Evolutionary conservation across 2,888 invertebrate genomes (phyloP), one percentile per base, ranked within the genome.

Genomic region (Agrotis segetum): DNA sequence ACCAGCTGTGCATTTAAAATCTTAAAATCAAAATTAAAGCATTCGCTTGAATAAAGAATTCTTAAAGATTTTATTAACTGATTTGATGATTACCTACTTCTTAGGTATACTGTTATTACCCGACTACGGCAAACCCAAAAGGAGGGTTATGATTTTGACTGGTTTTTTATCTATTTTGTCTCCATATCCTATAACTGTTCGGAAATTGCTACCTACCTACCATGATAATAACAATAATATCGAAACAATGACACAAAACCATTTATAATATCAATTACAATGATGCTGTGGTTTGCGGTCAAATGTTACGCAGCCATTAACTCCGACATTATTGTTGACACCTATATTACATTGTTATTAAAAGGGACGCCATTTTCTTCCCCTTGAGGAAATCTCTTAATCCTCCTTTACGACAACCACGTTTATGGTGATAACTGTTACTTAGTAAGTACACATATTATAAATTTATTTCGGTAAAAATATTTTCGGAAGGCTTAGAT

Each of bases 361-460:
- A 65, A 49, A 40, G 47, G 21, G 19, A 29, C 47, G 40, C 47
- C 24, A 75, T 66, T 71, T 74, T 29, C 24, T 47, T 53, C 46
- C 40, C 40, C 11, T 63, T 47, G 19, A 16, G 2, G 24, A 21
- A 64, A 74, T 64, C 65, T 40, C 71, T 47, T 65, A 65, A 66
- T 55, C 66, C 29, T 21, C 47, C 16, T 74, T 75, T 67, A 72
- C 67, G 75, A 49, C 40, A n/a, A 29, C 47, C 40, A 49, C 44
- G 29, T 44, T 53, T 21, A 55, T 40, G 46, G 5, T 40, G n/a
- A 58, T 49, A 7, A 40, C 40, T 40, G 53, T n/a, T 16, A 55
- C 46, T 24, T 24, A 53, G 74, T 34, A 34, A 53, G 74, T 24
- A 40, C n/a, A n/a, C n/a, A n/a, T n/a, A 40, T 46, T 11, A 34